phyloP scores from a whole-genome alignment of 2,797 vertebrate genomes.

The Manis javanica region DNA sequence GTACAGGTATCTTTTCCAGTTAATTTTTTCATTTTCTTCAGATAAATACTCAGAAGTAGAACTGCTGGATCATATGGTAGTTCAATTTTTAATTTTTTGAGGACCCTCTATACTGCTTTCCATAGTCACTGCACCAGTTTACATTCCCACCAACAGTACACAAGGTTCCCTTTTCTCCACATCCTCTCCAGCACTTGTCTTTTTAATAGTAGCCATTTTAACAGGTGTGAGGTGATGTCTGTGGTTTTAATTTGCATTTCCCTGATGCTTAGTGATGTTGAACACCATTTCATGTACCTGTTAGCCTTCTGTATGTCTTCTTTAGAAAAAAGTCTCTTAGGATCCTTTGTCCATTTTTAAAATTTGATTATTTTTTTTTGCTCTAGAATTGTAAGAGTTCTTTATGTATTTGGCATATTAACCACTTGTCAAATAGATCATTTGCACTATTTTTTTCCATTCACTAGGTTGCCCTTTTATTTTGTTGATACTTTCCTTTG shows the following conservation, averaged over 20 bases:
- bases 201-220: background rate
- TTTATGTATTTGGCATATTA: background rate
- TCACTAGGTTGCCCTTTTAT: background rate
- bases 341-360: background rate
- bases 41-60: background rate
- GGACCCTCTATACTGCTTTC: background rate
- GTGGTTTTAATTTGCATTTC: background rate
- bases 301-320: background rate
- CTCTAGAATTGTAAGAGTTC: background rate
- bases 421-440: background rate
- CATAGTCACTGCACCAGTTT: background rate
- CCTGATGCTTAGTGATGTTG: background rate
- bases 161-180: background rate
- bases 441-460: background rate
- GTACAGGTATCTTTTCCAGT: background rate
- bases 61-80: background rate
- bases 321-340: background rate
- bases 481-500: background rate
- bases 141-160: background rate
- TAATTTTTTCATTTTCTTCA: background rate
- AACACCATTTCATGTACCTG: background rate
- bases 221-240: background rate
- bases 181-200: background rate
- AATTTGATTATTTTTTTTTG: background rate
- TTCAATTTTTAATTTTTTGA: background rate